Conservation (phyloP, 1,140 invertebrate genomes). For the Choristoneura fumiferana region DNA sequence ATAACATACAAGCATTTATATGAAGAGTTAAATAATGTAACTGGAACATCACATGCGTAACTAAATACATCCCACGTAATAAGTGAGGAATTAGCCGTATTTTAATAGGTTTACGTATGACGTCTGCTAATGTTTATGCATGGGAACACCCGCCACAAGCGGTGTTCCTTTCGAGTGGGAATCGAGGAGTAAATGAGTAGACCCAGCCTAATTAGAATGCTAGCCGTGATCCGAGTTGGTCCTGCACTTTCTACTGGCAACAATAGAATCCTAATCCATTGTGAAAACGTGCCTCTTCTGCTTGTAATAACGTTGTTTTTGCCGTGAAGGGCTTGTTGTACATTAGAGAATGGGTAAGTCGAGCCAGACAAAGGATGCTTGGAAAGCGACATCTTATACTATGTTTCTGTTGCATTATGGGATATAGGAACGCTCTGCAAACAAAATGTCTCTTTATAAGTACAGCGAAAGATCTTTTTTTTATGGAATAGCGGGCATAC, state of each 20-base stretch:
- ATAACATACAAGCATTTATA: not conserved
- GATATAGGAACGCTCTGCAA: too few species aligned
- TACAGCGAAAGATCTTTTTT: too few species aligned
- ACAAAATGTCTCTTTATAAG: too few species aligned
- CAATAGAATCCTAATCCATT: conserved; percentile 35
- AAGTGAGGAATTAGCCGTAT: conserved; percentile 3
- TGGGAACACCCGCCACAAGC: not conserved
- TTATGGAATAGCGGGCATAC: too few species aligned
- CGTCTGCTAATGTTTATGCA: conserved; percentile 7
- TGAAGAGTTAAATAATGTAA: conserved; percentile 10
- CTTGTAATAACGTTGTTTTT: conserved; percentile 7
- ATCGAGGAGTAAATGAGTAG: conserved; percentile 21
- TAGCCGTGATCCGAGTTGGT: conserved; percentile 46
- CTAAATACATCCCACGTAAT: conserved; percentile 12
- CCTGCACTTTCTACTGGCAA: conserved; percentile 63
- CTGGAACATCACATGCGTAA: conserved; percentile 7
- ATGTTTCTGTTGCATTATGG: not conserved
- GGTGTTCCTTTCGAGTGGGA: not conserved
- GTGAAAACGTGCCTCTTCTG: not conserved
- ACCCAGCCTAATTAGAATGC: conserved; percentile 55
- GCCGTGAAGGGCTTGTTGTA: not conserved
- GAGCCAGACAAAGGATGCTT: conserved; percentile 19
- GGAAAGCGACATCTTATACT: conserved; percentile 9
- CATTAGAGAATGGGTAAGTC: conserved; percentile 10
- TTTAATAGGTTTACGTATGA: conserved; percentile 11